Evolutionary conservation across 2,888 invertebrate species (phyloP).

Genomic region (Gymnosoma rotundatum): DNA sequence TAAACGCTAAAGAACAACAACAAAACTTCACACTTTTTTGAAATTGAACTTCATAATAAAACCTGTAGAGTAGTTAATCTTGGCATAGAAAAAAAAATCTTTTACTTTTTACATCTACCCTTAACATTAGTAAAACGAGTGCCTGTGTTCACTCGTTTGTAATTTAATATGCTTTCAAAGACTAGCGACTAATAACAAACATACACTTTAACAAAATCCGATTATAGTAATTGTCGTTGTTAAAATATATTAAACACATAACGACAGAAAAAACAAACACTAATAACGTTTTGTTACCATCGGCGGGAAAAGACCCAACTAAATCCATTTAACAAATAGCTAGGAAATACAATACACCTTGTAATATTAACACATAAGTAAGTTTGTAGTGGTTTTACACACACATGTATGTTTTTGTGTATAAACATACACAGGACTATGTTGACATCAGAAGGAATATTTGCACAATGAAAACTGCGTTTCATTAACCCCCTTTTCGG

Average conservation of each 20-base stretch:
- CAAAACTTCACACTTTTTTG: constrained; percentile 14
- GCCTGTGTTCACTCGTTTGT: constrained; percentile 23
- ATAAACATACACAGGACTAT: constrained; percentile 39
- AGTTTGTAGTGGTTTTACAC: not conserved
- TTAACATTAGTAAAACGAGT: not conserved
- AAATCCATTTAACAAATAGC: constrained; percentile 56
- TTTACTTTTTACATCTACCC: not conserved
- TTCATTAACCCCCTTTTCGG: not conserved
- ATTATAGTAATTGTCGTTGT: constrained; percentile 77
- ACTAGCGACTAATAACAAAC: constrained; percentile 32
- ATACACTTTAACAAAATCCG: constrained; percentile 74
- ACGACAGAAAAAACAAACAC: constrained; percentile 10
- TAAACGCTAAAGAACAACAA: constrained; percentile 1
- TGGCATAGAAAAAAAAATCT: constrained; percentile 10
- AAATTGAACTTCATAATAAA: not conserved
- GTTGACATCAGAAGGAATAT: constrained; percentile 36
- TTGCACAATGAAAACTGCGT: constrained; percentile 6
- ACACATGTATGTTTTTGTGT: constrained; percentile 9
- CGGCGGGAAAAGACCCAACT: not conserved
- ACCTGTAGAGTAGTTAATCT: not conserved
- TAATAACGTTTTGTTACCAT: constrained; percentile 28
- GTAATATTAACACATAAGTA: constrained; percentile 3
- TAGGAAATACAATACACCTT: constrained; percentile 56
- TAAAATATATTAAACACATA: constrained; percentile 56
- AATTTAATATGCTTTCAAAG: constrained; percentile 53